Evolutionary conservation across 2,113 vertebrate species (phyloP).

Genomic region (Colistium nudipinnis): DNA sequence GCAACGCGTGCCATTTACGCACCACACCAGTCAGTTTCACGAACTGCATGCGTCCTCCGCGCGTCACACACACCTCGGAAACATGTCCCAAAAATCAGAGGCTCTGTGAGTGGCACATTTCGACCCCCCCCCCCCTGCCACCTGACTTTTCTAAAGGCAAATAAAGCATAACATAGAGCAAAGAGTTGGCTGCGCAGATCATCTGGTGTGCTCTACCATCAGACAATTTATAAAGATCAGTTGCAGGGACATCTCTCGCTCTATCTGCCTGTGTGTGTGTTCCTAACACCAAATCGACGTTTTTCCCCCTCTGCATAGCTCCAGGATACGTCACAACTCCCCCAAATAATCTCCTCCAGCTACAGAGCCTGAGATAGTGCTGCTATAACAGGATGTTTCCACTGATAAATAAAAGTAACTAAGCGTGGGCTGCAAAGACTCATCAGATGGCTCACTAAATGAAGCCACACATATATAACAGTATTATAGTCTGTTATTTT

Average conservation of each 20-base stretch:
- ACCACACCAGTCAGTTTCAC: conserved; percentile 28
- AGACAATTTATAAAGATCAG: conserved; percentile 10
- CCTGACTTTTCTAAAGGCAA: background rate
- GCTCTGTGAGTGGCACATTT: background rate
- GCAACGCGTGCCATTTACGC: conserved; percentile 59
- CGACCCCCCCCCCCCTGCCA: no score
- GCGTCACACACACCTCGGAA: background rate
- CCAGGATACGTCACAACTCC: conserved; percentile 68
- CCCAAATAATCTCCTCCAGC: conserved; percentile 64
- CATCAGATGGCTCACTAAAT: background rate
- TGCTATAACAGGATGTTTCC: conserved; percentile 28
- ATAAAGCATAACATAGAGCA: conserved; percentile 3
- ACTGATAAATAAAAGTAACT: conserved; percentile 11
- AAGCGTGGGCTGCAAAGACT: conserved; percentile 15
- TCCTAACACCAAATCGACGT: conserved; percentile 19
- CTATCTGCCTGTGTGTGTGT: conserved; percentile 6
- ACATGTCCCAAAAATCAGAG: background rate
- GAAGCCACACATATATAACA: background rate
- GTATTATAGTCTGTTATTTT: no score
- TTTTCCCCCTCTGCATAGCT: conserved; percentile 39
- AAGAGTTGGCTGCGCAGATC: background rate
- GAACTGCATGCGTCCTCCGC: conserved; percentile 34
- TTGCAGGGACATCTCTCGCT: background rate
- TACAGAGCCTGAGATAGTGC: conserved; percentile 19
- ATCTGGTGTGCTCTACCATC: conserved; percentile 1